Evolutionary conservation across 2,113 vertebrate genomes (phyloP).

Genomic region (Nicator chloris): DNA sequence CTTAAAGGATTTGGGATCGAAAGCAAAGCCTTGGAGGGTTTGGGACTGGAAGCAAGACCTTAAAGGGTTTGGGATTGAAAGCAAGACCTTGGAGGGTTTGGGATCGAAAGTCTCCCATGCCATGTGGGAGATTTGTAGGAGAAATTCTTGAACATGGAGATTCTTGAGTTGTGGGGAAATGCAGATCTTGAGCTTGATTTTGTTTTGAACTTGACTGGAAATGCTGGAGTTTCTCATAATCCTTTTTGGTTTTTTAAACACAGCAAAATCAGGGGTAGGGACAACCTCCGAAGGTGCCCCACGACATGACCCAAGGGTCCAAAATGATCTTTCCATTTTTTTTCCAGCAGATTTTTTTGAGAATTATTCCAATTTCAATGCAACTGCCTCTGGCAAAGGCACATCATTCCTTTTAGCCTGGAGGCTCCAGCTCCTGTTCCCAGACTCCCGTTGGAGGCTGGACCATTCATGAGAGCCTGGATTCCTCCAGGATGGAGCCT

Average conservation of each 20-base stretch:
- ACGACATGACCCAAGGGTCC: fast-evolving
- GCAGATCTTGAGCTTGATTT: background rate
- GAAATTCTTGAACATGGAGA: fast-evolving
- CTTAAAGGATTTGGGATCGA: background rate
- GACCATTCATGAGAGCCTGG: fast-evolving
- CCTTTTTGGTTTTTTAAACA: background rate
- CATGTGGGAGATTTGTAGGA: background rate
- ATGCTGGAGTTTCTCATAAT: background rate
- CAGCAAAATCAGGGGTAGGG: background rate
- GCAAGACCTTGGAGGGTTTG: fast-evolving
- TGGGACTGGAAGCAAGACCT: too few species aligned
- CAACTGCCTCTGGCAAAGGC: background rate
- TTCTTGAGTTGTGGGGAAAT: background rate
- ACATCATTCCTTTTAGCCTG: background rate
- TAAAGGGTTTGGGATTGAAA: fast-evolving
- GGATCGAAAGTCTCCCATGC: fast-evolving
- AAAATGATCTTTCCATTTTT: background rate
- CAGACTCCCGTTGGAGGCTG: background rate
- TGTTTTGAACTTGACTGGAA: background rate
- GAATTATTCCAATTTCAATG: fast-evolving
- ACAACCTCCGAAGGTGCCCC: background rate
- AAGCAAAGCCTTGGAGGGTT: background rate
- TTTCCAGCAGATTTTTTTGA: background rate
- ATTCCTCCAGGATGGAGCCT: background rate
- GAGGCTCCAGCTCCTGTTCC: background rate